These are phyloP conservation scores for Dasysyrphus albostriatus DNA, from an alignment of 2,888 invertebrate species.

Conservation along the genomic window DNA sequence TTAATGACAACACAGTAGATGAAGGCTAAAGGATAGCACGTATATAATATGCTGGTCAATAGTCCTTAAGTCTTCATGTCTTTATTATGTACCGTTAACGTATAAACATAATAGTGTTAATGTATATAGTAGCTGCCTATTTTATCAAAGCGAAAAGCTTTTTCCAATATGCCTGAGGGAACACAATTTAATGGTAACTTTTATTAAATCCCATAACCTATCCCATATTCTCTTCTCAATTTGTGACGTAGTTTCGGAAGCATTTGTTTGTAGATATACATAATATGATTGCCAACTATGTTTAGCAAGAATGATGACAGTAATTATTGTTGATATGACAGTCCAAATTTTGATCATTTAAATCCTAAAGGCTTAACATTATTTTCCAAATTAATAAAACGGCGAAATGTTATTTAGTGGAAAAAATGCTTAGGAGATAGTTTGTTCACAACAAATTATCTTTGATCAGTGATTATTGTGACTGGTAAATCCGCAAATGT, in stretches of 20 bases:
- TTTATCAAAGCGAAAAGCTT: conserved; percentile 5
- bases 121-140: neutral
- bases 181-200: neutral
- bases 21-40: conserved; percentile 28
- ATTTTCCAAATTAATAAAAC: too few species aligned
- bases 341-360: too few species aligned
- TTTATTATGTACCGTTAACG: conserved; percentile 5
- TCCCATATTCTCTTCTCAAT: neutral
- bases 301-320: neutral
- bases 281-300: conserved; percentile 9
- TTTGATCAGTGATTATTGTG: too few species aligned
- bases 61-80: conserved; percentile 6
- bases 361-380: too few species aligned
- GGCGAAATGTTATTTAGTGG: too few species aligned
- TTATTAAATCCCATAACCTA: conserved; percentile 19
- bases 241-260: conserved; percentile 32
- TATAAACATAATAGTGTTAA: neutral
- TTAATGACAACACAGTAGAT: conserved; percentile 51
- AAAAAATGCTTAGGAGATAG: too few species aligned
- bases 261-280: neutral
- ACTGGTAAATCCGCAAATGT: too few species aligned
- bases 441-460: too few species aligned
- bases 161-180: neutral
- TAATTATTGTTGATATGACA: too few species aligned
- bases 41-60: conserved; percentile 28